Conservation (phyloP, 1,140 invertebrate genomes). For the Drosophila prosaltans region DNA sequence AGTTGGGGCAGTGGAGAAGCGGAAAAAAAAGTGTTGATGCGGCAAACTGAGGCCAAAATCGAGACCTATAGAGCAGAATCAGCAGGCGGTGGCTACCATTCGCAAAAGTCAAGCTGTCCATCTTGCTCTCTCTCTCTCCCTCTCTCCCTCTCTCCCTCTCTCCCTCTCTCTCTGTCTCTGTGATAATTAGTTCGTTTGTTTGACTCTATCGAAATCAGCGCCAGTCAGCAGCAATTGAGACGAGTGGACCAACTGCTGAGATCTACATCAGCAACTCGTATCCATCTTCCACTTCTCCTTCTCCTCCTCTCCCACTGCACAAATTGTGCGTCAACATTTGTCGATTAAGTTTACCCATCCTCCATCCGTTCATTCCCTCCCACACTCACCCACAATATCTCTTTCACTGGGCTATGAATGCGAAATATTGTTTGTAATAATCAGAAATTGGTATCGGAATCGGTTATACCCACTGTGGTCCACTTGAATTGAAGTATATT, state of each 20-base stretch:
- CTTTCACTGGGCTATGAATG: slow-evolving; percentile 57
- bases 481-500: slow-evolving; percentile 55
- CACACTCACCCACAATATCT: neutral
- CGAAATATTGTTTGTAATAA: slow-evolving; percentile 75
- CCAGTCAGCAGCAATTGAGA: slow-evolving; percentile 49
- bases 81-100: slow-evolving; percentile 44
- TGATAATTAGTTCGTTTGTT: slow-evolving; percentile 80
- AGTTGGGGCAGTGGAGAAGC: slow-evolving; percentile 17
- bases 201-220: slow-evolving; percentile 64
- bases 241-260: slow-evolving; percentile 55
- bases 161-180: slow-evolving; percentile 37
- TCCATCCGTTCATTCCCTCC: neutral
- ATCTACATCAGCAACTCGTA: slow-evolving; percentile 36
- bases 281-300: slow-evolving; percentile 14
- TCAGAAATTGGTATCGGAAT: slow-evolving; percentile 41
- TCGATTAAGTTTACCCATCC: slow-evolving; percentile 59
- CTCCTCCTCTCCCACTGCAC: slow-evolving; percentile 33
- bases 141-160: too few species aligned
- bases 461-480: slow-evolving; percentile 45
- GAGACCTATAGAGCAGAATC: slow-evolving; percentile 20
- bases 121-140: slow-evolving; percentile 14
- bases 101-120: slow-evolving; percentile 30
- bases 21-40: slow-evolving; percentile 59
- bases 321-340: slow-evolving; percentile 72
- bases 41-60: slow-evolving; percentile 41